Percentiles rank a stretch among this genome's conserved stretches.
Conservation (phyloP, 2,888 invertebrate genomes). For the Escarpia spicata region DNA sequence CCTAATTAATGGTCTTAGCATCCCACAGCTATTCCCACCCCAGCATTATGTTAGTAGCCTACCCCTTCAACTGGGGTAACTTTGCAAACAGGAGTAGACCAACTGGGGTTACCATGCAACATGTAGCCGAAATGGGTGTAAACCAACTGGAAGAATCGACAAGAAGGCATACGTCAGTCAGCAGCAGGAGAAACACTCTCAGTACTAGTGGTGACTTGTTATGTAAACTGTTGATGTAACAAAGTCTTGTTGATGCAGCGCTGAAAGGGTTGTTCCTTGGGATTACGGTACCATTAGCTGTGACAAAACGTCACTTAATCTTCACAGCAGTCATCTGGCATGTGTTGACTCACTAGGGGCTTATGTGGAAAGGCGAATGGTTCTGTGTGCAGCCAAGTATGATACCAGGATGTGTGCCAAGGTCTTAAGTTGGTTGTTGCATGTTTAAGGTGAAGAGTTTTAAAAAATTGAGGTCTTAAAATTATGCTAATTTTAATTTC, state of each 20-base stretch:
- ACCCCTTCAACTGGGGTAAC: too few relatives aligned
- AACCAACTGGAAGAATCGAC: neutral
- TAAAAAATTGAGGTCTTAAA: too few relatives aligned
- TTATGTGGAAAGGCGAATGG: neutral
- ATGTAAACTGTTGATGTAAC: neutral
- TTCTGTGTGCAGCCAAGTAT: neutral
- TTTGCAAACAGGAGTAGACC: too few relatives aligned
- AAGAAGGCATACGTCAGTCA: neutral
- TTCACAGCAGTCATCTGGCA: neutral
- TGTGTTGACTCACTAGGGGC: neutral
- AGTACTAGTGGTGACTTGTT: neutral
- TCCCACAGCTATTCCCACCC: too few relatives aligned
- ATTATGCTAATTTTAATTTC: too few relatives aligned
- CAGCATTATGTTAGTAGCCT: too few relatives aligned
- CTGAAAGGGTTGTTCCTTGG: neutral
- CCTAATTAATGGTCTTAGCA: too few relatives aligned
- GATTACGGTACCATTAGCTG: neutral
- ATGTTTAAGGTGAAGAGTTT: too few relatives aligned
- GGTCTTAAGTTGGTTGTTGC: too few relatives aligned
- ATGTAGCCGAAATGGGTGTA: too few relatives aligned
- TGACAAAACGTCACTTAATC: neutral
- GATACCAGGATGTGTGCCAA: too few relatives aligned
- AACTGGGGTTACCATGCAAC: too few relatives aligned
- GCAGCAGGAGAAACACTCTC: neutral
- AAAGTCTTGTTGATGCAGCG: neutral